Evolutionary conservation across 2,888 invertebrate genomes (phyloP).

Genomic region (Protophormia terraenovae): DNA sequence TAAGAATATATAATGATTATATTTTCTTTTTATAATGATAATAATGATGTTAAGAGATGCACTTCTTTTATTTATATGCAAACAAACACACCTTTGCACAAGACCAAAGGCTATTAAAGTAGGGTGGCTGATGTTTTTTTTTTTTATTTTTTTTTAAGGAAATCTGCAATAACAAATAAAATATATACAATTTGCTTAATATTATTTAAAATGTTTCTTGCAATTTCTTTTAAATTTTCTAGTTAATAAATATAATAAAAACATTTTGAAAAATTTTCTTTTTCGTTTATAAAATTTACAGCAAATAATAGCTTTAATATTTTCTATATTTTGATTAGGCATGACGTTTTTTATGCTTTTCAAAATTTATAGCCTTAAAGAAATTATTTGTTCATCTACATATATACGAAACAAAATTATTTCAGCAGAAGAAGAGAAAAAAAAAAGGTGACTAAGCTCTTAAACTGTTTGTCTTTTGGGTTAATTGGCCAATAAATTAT

Average conservation of each 20-base stretch:
- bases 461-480: constrained; percentile 38
- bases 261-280: no score
- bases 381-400: neutral
- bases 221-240: neutral
- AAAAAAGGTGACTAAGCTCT: constrained; percentile 21
- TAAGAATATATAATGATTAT: neutral
- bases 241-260: neutral
- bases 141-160: neutral
- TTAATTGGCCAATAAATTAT: constrained; percentile 58
- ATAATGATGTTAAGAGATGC: neutral
- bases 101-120: constrained; percentile 15
- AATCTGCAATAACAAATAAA: neutral
- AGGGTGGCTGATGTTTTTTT: neutral
- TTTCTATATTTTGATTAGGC: neutral
- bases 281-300: no score
- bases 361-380: neutral
- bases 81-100: neutral
- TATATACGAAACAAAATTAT: no score
- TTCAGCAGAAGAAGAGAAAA: neutral
- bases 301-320: no score
- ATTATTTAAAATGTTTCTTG: no score
- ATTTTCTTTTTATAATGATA: neutral
- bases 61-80: neutral
- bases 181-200: neutral
- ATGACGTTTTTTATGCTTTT: neutral